These are phyloP conservation scores for Emys orbicularis DNA, from an alignment of 2,797 vertebrate species.

Conservation along the genomic window DNA sequence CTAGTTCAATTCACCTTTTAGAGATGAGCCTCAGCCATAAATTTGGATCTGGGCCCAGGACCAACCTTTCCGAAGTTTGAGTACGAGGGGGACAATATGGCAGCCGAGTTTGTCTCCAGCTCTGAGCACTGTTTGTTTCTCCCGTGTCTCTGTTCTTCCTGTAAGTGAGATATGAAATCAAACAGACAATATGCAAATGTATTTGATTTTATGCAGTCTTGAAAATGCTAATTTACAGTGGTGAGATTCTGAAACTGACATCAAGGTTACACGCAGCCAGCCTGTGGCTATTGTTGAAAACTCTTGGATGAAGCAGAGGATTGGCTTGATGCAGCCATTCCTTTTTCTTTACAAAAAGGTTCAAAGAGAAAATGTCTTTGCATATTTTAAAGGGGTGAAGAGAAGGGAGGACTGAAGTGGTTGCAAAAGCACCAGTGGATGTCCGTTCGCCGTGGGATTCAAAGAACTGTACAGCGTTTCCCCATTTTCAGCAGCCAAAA, in stretches of 20 bases:
- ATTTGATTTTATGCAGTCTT: neutral
- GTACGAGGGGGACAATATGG: neutral
- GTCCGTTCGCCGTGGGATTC: neutral
- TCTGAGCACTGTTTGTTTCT: neutral
- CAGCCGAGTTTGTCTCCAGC: neutral
- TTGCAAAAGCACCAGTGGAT: neutral
- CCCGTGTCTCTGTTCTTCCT: neutral
- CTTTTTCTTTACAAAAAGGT: neutral
- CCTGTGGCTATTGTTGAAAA: neutral
- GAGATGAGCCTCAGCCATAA: neutral
- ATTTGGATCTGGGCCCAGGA: neutral
- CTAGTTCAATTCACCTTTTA: neutral
- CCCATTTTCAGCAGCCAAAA: constrained; percentile 17
- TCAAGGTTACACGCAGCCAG: neutral
- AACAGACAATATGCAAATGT: neutral
- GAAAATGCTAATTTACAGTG: neutral
- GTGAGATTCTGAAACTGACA: neutral
- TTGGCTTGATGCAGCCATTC: neutral
- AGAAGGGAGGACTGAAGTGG: neutral
- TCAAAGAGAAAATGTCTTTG: constrained; percentile 17
- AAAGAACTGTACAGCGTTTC: neutral
- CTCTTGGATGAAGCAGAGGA: neutral
- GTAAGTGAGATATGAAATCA: neutral
- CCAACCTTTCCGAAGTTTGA: neutral
- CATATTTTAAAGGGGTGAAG: constrained; percentile 39